Evolutionary conservation across 2,113 vertebrate species (phyloP), one percentile per base, ranked within the genome.

Genomic region (Suncus etruscus): DNA sequence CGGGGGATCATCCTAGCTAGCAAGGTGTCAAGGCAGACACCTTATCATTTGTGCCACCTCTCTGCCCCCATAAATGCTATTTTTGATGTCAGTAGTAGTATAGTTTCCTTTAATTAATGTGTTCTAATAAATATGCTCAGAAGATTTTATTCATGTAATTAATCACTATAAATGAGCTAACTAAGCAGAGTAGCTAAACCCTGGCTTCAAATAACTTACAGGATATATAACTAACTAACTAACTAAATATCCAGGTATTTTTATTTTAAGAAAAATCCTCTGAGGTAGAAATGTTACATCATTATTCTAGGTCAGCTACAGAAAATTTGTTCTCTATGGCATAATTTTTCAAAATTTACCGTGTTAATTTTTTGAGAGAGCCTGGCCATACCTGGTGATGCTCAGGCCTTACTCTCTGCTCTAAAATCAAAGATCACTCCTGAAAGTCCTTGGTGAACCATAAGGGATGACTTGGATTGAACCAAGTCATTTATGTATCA

Each of bases 311-410:
- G 16, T 39, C 3, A n/a, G 73, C 50, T 61, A 50, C 2, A 81
- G 0, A 18, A 69, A 51, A 63, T 18, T 79, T 3, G 32, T 82
- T 20, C n/a, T 78, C 61, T 72, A 45, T 29, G 15, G 22, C 80
- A 89, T 48, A 22, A 50, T 48, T 90, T 90, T 89, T 78, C 45
- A 74, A 79, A 87, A 66, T 82, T 74, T 25, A 87, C n/a, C 73
- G 4, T 54, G 47, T 4, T 51, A 74, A 7, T 95, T 89, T 6
- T 58, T 32, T 61, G 16, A 20, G 15, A 6, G 58, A 20, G 58
- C 16, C 3, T 39, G 39, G 39, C 58, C 6, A 22, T 2, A 22
- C 6, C 58, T 61, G 58, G 7, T 20, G 20, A 16, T 22, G 58
- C 15, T 61, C 54, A 61, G 58, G 58, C 16, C 1, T 61, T 61